phyloP scores from a whole-genome alignment of 2,888 invertebrate genomes.

The Harpalus rufipes region DNA sequence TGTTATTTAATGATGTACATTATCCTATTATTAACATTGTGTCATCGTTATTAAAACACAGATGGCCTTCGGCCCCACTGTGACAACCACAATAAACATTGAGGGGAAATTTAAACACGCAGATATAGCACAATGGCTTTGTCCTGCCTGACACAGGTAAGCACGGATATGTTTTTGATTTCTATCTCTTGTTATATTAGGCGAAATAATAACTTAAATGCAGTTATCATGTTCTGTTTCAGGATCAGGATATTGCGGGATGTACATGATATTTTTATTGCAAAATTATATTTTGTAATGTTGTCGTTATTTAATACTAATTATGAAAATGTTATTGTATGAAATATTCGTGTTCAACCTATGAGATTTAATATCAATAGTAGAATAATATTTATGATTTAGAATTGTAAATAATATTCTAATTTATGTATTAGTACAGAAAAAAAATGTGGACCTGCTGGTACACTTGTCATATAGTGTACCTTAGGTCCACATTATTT shows the following conservation, averaged over 20 bases:
- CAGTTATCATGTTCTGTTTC: neutral
- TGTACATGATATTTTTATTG: conserved; percentile 8
- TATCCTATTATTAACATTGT: conserved; percentile 55
- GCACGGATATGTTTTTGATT: conserved; percentile 25
- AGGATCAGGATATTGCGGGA: conserved; percentile 11
- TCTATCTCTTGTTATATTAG: conserved; percentile 21
- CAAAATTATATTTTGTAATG: conserved; percentile 12
- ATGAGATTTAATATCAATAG: neutral
- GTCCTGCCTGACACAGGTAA: conserved; percentile 9
- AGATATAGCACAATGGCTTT: conserved; percentile 44
- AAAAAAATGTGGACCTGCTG: too few relatives aligned
- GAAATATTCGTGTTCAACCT: neutral
- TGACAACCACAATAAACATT: conserved; percentile 22
- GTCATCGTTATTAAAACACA: conserved; percentile 53
- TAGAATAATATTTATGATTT: too few relatives aligned
- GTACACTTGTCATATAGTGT: too few relatives aligned
- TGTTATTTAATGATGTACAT: conserved; percentile 55
- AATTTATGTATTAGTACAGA: too few relatives aligned
- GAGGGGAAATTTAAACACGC: conserved; percentile 48
- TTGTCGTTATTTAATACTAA: neutral
- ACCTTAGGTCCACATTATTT: too few relatives aligned
- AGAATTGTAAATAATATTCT: too few relatives aligned
- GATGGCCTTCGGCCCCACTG: conserved; percentile 37
- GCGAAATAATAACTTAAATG: conserved; percentile 19
- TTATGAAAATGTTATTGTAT: neutral